phyloP scores from a whole-genome alignment of 2,888 invertebrate species.

The Chalcis sispes region DNA sequence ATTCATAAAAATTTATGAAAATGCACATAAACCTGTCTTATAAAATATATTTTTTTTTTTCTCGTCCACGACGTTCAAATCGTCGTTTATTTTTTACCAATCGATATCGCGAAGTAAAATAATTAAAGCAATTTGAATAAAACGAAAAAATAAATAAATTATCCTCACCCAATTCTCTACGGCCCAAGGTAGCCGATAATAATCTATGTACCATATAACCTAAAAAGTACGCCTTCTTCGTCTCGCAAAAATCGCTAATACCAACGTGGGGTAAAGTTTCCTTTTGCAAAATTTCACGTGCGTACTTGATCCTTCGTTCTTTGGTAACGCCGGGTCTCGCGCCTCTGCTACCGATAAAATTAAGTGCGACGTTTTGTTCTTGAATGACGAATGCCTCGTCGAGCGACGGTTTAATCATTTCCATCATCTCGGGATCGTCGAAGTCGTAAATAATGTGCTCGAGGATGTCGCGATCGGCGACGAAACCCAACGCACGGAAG shows the following conservation, averaged over 20 bases:
- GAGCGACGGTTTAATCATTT: constrained; percentile 99
- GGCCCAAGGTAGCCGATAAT: constrained; percentile 93
- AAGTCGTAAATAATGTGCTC: constrained; percentile 99
- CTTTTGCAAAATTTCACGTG: constrained; percentile 98
- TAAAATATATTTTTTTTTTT: too few species aligned
- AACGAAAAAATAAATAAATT: background rate
- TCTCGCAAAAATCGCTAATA: constrained; percentile 99
- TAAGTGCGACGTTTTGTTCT: constrained; percentile 98
- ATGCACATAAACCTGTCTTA: too few species aligned
- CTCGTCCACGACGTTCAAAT: too few species aligned
- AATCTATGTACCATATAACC: constrained; percentile 99
- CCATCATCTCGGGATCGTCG: constrained; percentile 99
- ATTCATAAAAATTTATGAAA: too few species aligned
- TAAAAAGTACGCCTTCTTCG: constrained; percentile 98
- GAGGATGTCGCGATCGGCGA: constrained; percentile 98
- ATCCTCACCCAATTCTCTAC: constrained; percentile 88
- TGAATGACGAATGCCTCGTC: constrained; percentile 99
- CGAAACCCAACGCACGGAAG: constrained; percentile 98
- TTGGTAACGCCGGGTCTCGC: constrained; percentile 98
- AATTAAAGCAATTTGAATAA: background rate
- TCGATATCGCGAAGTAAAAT: too few species aligned
- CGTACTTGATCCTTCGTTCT: constrained; percentile 99
- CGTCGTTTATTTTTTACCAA: too few species aligned
- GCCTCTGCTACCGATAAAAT: constrained; percentile 98
- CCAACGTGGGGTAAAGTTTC: constrained; percentile 99